A percentile compares a stretch with the other conserved stretches of the same genome.
Conservation (phyloP, 2,113 vertebrate species). For the Pseudorhombus dupliciocellatus region DNA sequence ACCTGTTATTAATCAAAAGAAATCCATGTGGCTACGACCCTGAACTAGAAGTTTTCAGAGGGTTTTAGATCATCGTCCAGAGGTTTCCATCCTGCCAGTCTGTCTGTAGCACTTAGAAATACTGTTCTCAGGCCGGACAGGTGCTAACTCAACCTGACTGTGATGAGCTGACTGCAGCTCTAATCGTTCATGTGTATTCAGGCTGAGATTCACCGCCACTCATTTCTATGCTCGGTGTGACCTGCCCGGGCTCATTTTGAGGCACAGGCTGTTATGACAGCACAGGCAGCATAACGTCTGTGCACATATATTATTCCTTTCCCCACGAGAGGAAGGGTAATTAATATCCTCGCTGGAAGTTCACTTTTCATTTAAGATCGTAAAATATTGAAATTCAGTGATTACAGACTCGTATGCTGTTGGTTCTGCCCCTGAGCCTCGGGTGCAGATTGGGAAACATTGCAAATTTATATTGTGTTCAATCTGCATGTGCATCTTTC, state of each 20-base stretch:
- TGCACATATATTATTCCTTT: not conserved
- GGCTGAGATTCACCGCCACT: constrained; percentile 17
- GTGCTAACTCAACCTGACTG: constrained; percentile 22
- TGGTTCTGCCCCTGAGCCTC: constrained; percentile 10
- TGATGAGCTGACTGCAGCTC: constrained; percentile 19
- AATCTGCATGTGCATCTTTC: constrained; percentile 16
- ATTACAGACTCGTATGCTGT: constrained; percentile 24
- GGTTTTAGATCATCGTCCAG: too few species aligned
- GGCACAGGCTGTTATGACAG: constrained; percentile 37
- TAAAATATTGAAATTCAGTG: constrained; percentile 60
- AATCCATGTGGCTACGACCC: not conserved
- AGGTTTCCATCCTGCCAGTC: not conserved
- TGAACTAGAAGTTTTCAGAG: not conserved
- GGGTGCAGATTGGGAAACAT: not conserved
- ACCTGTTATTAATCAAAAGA: constrained; percentile 13
- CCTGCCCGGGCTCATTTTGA: constrained; percentile 26
- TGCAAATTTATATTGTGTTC: constrained; percentile 36
- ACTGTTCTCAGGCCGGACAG: constrained; percentile 5
- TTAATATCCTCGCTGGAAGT: constrained; percentile 29
- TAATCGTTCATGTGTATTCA: constrained; percentile 53
- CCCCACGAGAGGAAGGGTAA: constrained; percentile 23
- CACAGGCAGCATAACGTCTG: constrained; percentile 32
- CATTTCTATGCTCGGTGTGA: constrained; percentile 26
- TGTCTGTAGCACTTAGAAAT: constrained; percentile 22
- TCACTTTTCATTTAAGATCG: constrained; percentile 53